Evolutionary conservation across 2,888 invertebrate species (phyloP).

Genomic region (Aspidapion aeneum): DNA sequence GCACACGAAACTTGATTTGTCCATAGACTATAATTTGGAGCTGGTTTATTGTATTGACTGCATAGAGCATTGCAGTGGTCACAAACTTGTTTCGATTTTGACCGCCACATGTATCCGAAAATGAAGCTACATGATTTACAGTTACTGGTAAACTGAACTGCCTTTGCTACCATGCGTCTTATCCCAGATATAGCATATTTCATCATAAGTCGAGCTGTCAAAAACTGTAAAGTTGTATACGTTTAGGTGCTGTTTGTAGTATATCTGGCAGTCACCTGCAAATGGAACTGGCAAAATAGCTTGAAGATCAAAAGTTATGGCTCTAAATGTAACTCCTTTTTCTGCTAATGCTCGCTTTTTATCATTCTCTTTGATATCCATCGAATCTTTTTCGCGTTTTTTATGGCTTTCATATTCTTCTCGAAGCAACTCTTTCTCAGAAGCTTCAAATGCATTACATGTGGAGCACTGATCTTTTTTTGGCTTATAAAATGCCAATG

Average conservation of each 20-base stretch:
- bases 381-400: slow-evolving; percentile 1
- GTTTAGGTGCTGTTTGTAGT: slow-evolving; percentile 16
- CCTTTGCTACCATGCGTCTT: slow-evolving; percentile 25
- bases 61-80: slow-evolving; percentile 22
- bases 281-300: slow-evolving; percentile 1
- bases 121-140: slow-evolving; percentile 21
- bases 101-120: slow-evolving; percentile 22
- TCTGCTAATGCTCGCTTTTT: not conserved
- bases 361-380: slow-evolving; percentile 8
- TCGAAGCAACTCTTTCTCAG: not conserved
- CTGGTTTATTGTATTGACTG: slow-evolving; percentile 21
- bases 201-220: slow-evolving; percentile 18
- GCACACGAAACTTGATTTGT: no score
- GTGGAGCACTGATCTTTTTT: slow-evolving; percentile 6
- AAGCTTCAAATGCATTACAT: slow-evolving; percentile 4
- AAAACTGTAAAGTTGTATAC: slow-evolving; percentile 29
- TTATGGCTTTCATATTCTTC: not conserved
- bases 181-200: slow-evolving; percentile 22
- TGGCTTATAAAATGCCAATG: slow-evolving; percentile 1
- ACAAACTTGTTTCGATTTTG: slow-evolving; percentile 19
- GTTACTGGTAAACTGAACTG: slow-evolving; percentile 20
- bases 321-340: not conserved
- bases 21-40: slow-evolving; percentile 23
- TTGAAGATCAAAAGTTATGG: slow-evolving; percentile 14
- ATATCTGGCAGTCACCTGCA: slow-evolving; percentile 16